These are phyloP conservation scores for Arion vulgaris DNA, from an alignment of 1,140 invertebrate genomes.

Conservation along the genomic window DNA sequence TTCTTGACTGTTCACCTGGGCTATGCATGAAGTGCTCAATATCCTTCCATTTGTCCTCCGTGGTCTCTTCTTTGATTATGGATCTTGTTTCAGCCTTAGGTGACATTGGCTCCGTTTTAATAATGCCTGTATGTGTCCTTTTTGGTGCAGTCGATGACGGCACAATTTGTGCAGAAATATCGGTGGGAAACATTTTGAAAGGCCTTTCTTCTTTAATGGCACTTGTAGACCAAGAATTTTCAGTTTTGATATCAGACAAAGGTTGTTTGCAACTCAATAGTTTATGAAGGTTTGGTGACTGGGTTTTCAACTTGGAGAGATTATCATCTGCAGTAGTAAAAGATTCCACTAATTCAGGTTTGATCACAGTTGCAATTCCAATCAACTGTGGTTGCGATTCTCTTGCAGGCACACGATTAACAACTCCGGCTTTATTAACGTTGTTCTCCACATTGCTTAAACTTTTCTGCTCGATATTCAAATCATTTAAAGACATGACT, in stretches of 20 bases:
- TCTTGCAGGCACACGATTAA: constrained; percentile 2
- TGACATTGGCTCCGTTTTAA: constrained; percentile 19
- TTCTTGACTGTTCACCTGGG: constrained; percentile 79
- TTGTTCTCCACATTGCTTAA: background rate
- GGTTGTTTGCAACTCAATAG: constrained; percentile 2
- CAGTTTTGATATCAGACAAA: background rate
- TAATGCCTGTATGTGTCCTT: background rate
- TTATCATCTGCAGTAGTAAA: background rate
- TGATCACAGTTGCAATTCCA: constrained; percentile 37
- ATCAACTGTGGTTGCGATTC: constrained; percentile 2
- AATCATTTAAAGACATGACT: background rate
- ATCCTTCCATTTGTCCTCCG: constrained; percentile 69
- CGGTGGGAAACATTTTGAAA: background rate
- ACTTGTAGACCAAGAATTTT: background rate
- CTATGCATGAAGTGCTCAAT: constrained; percentile 63
- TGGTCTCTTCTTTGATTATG: constrained; percentile 36
- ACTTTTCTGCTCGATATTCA: background rate
- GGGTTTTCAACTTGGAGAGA: background rate
- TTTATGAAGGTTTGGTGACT: constrained; percentile 25
- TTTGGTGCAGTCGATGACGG: constrained; percentile 3
- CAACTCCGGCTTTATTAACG: no score
- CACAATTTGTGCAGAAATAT: constrained; percentile 23
- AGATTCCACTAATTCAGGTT: background rate
- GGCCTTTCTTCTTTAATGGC: background rate
- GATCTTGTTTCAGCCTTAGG: no score